Evolutionary conservation across 2,888 invertebrate genomes (phyloP).

Genomic region (Tenthredo livida): DNA sequence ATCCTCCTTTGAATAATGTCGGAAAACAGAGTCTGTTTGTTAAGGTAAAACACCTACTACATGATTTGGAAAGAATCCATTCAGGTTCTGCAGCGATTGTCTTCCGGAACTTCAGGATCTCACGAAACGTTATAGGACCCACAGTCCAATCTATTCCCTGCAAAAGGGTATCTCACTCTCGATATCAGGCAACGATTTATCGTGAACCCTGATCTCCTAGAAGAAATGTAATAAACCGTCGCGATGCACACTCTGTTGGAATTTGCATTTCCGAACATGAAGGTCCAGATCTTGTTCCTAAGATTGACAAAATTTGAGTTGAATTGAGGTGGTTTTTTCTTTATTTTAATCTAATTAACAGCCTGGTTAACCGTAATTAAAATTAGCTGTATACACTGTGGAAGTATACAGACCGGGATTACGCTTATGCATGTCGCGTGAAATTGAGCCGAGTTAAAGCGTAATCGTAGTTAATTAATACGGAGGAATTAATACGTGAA

Average conservation of each 20-base stretch:
- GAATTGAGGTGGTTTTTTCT: neutral
- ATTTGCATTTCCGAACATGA: neutral
- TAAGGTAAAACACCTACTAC: neutral
- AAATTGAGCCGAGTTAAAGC: slow-evolving; percentile 31
- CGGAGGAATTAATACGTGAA: slow-evolving; percentile 28
- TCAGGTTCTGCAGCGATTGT: neutral
- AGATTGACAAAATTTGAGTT: neutral
- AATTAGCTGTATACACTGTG: neutral
- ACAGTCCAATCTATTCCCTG: neutral
- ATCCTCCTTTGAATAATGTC: neutral
- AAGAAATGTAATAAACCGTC: neutral
- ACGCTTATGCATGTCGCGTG: slow-evolving; percentile 12
- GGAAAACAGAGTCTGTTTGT: neutral
- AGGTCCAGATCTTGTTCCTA: neutral
- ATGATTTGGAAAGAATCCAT: neutral
- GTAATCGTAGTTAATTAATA: slow-evolving; percentile 47
- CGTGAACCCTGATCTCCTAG: neutral
- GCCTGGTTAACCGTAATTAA: slow-evolving; percentile 3
- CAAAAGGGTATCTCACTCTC: neutral
- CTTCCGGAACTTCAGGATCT: neutral
- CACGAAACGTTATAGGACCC: neutral
- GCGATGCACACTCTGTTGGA: neutral
- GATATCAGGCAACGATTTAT: neutral
- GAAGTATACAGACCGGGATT: neutral
- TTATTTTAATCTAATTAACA: neutral